A percentile compares a stretch with the other conserved stretches of the same genome.
These are phyloP conservation scores for Sarcophilus harrisii DNA, from an alignment of 2,797 vertebrate genomes.

Conservation along the genomic window DNA sequence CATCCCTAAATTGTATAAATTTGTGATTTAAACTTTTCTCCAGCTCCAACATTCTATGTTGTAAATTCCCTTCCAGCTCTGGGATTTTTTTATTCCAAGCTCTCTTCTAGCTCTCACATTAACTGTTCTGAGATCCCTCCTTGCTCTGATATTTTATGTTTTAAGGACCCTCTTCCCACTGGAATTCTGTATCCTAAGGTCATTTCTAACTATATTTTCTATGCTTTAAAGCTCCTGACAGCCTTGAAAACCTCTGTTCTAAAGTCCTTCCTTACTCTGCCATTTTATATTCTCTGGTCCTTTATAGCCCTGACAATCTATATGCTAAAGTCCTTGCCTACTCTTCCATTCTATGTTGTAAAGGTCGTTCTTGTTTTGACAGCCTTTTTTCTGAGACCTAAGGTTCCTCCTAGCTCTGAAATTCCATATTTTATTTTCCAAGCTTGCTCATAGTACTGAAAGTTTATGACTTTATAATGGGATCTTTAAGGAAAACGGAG, in stretches of 20 bases:
- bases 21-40: background rate
- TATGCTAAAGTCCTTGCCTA: background rate
- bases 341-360: background rate
- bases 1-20: background rate
- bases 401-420: background rate
- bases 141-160: background rate
- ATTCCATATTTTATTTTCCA: background rate
- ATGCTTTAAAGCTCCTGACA: background rate
- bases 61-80: background rate
- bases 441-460: background rate
- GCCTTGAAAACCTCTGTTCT: background rate
- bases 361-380: background rate
- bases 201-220: background rate
- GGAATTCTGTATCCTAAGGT: background rate
- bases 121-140: background rate
- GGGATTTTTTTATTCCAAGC: background rate
- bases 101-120: background rate
- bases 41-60: background rate
- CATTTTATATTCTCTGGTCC: background rate
- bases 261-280: background rate
- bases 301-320: background rate
- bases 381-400: background rate
- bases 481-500: background rate
- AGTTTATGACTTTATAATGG: background rate
- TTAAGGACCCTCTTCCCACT: background rate